Evolutionary conservation across 2,797 vertebrate species (phyloP), one percentile per base, ranked within the genome.

Genomic region (Galaxias olidus): DNA sequence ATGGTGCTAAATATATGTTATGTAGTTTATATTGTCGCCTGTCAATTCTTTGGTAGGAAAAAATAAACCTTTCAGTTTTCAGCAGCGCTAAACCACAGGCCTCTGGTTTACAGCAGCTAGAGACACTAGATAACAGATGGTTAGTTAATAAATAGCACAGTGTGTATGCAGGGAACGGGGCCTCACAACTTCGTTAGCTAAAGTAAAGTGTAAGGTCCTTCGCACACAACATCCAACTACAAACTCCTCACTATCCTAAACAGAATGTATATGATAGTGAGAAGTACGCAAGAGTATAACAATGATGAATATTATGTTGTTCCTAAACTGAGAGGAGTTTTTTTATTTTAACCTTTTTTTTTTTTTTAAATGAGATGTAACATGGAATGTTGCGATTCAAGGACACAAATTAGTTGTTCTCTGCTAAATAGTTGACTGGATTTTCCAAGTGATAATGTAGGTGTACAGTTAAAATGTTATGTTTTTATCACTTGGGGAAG

Each of bases 331-430:
- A 30, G 6, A 6, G 30, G 30, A 30, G 30, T 48, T 49, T 50
- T 48, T 57, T n/a, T n/a, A n/a, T n/a, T n/a, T n/a, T n/a, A n/a
- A n/a, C n/a, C n/a, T n/a, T n/a, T n/a, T n/a, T n/a, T n/a, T n/a
- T n/a, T n/a, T 48, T 49, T 50, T 48, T 57, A 56, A 52, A 62
- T 49, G 50, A 86, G 76, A 75, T 72, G 78, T 87, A 89, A 86
- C 69, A 62, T 74, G 88, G 85, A 92, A 90, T 89, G 88, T 84
- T 77, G 2, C 56, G 47, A 70, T 73, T 83, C 47, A 77, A 61
- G 10, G 0, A 13, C 51, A 65, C 42, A 2, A 62, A 18, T n/a
- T n/a, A 58, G 15, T 59, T 4, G n/a, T 20, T 72, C 70, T 70
- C 19, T 13, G 41, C 8, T 19, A 55, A n/a, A n/a, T 9, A 18